Base-by-base conservation (phyloP, 2,797 vertebrate genomes). In the Parauchenoglanis ngamensis region DNA sequence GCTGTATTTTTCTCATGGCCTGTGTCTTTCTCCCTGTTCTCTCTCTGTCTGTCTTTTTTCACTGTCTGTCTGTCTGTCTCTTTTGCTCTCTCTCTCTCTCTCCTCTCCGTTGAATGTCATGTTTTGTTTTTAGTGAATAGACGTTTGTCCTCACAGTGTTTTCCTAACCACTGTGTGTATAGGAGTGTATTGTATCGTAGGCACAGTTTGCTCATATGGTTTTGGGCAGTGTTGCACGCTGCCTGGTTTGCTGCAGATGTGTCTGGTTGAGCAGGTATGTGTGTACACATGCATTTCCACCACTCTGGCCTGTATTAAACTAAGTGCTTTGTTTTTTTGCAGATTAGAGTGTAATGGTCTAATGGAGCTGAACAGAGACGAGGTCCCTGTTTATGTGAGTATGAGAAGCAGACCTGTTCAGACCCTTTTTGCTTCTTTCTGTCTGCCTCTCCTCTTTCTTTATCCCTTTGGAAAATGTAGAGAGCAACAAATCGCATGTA, bases 311-410 rank as follows among this genome's bases (percentile, higher is more conserved):
- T 70, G 56, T 67, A 56, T 80, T 86, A 73, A 85, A 85, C 67
- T n/a, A 19, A 81, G 70, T 88, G 77, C 68, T 83, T 46, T 90
- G 46, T 85, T 57, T 56, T 70, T 49, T 86, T 88, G 82, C 94
- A 96, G 95, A 96, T 96, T 96, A 92, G 12, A 92, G 92, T 85
- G 84, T 86, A 81, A 88, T 88, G 83, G 70, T 92, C 95, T 93
- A 92, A 97, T 97, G 97, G 96, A 97, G 95, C 86, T 97, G 93
- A 97, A 94, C 95, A 96, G 94, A 93, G 76, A 89, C 86, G 94
- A 97, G 94, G 96, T 95, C 88, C 97, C 97, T 94, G 96, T 98
- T 89, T 90, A 90, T 73, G 86, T 90, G 72, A 91, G 90, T 91
- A 72, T 78, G 28, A 89, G 75, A 80, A 61, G 75, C 52, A 65